Conservation (phyloP, 2,113 vertebrate genomes). For the Eurypyga helias region DNA sequence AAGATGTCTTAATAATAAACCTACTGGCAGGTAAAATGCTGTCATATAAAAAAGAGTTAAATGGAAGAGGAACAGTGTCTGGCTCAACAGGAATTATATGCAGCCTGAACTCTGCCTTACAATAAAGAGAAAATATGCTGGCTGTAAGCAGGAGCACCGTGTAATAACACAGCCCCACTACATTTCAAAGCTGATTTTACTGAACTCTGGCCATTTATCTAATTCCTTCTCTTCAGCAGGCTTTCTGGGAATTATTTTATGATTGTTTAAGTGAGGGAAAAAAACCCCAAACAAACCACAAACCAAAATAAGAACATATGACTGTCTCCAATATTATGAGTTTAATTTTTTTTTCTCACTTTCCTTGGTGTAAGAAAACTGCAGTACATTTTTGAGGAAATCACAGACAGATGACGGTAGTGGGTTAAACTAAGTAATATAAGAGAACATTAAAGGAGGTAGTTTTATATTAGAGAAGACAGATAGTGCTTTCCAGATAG, state of each 20-base stretch:
- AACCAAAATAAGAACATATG: not conserved
- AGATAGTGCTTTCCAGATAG: not conserved
- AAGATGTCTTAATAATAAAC: constrained; percentile 34
- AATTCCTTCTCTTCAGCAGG: constrained; percentile 36
- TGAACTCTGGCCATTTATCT: constrained; percentile 51
- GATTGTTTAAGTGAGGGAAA: not conserved
- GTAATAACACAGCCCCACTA: constrained; percentile 19
- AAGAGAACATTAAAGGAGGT: not conserved
- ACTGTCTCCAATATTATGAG: not conserved
- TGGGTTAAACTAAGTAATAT: constrained; percentile 23
- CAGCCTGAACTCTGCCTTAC: constrained; percentile 32
- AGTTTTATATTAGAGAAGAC: not conserved
- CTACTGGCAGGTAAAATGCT: not conserved
- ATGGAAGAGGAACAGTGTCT: not conserved
- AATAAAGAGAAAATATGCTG: constrained; percentile 54
- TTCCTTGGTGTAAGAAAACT: not conserved
- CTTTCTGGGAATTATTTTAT: constrained; percentile 10
- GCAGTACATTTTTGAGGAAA: not conserved
- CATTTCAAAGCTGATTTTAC: constrained; percentile 55
- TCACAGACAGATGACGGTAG: not conserved
- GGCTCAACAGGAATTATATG: constrained; percentile 30
- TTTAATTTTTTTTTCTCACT: not conserved
- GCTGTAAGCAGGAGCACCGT: not conserved
- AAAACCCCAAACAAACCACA: not conserved
- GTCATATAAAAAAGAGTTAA: constrained; percentile 34